Evolutionary conservation across 2,888 invertebrate species (phyloP).

Genomic region (Venustoraphidia nigricollis): DNA sequence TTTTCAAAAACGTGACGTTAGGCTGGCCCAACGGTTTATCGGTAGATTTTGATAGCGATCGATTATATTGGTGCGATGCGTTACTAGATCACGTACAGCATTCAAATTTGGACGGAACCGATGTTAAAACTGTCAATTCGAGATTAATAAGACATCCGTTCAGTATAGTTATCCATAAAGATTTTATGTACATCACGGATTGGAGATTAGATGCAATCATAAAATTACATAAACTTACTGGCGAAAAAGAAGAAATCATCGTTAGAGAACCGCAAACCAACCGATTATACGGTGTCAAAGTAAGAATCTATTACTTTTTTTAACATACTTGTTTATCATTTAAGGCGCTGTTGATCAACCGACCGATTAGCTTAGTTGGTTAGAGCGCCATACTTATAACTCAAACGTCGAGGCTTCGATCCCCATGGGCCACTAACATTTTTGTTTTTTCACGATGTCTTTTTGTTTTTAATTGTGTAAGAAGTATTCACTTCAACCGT

Average conservation of each 20-base stretch:
- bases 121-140: constrained; percentile 80
- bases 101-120: constrained; percentile 77
- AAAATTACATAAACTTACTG: constrained; percentile 73
- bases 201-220: constrained; percentile 94
- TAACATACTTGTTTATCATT: not conserved
- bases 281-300: constrained; percentile 80
- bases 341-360: not conserved
- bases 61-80: constrained; percentile 96
- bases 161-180: constrained; percentile 77
- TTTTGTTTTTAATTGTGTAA: not conserved
- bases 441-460: not conserved
- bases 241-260: constrained; percentile 73
- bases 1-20: constrained; percentile 79
- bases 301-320: constrained; percentile 8
- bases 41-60: constrained; percentile 74
- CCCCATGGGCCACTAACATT: constrained; percentile 3
- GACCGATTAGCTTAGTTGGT: no score
- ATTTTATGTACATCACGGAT: constrained; percentile 93
- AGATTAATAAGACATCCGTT: constrained; percentile 77
- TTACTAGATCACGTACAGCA: constrained; percentile 91
- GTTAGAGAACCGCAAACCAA: constrained; percentile 82
- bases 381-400: no score
- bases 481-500: no score
- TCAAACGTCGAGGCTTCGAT: no score
- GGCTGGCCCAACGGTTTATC: constrained; percentile 97